Base-by-base conservation (phyloP, 2,113 vertebrate species). In the Cinclus cinclus region DNA sequence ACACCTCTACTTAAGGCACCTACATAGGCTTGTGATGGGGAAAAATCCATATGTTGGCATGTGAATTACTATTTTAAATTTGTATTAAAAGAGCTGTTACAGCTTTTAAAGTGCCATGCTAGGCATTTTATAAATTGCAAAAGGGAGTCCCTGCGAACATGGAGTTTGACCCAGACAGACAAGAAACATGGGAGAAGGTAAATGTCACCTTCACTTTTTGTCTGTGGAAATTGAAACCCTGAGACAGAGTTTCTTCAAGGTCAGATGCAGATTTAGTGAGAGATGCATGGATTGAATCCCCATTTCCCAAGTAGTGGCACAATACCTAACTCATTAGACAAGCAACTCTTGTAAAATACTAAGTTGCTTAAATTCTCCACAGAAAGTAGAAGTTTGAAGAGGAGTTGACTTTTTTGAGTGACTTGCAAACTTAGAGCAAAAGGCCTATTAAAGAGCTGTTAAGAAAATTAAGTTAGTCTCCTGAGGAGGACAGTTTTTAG, bases 161-260 rank as follows among this genome's bases (percentile, higher is more conserved):
- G 42, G 60, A 76, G 25, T 86, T 96, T 95, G 83, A 94, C 62
- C 62, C 84, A 94, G 78, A 41, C n/a, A 88, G 62, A 58, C 31
- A 76, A 89, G 59, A 69, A 89, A 53, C 0, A 3, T 1, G 3
- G 69, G 69, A 49, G 53, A 84, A 95, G 41, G 73, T n/a, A 84
- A 92, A 82, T 76, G 69, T 78, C 80, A 90, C 80, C 90, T 93
- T 80, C 59, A 30, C 44, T 78, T 86, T 93, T 47, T 55, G 37
- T 50, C 60, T 71, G 55, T 6, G 18, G 64, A 86, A 86, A 63
- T 0, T 42, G 42, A 77, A 80, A 47, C 71, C 46, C 41, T 53
- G 60, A 71, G 55, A 68, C 39, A 31, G 1, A 42, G 8, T n/a
- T 80, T 88, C 30, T 50, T 77, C 64, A 70, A 80, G 75, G 84